Base-by-base conservation (phyloP, 2,797 vertebrate species). In the Schizopygopsis malacanthus region DNA sequence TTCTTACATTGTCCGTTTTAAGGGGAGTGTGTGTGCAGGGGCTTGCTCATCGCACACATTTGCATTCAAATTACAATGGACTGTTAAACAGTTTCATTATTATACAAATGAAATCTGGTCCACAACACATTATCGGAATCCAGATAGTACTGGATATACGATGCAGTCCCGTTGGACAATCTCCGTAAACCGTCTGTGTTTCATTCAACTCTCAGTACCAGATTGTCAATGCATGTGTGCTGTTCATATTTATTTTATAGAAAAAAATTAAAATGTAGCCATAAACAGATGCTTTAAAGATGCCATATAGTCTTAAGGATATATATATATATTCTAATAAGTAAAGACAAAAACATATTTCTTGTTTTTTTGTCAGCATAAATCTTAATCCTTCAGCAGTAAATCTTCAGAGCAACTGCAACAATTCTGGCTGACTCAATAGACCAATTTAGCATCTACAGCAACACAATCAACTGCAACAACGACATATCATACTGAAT, bases 391-490 rank as follows among this genome's bases (percentile, higher is more conserved):
- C 54, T 88, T 85, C 83, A 86, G 85, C 87, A 78, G 39, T 87
- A 85, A 80, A 88, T 89, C 88, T 82, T 77, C 25, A 56, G 63
- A 73, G 85, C 75, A 87, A 70, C 80, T 85, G 75, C 87, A 87
- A 87, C 63, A 81, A 73, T 87, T 85, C 69, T 69, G 61, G 69
- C 88, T 89, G 83, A 89, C 71, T 86, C 82, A 79, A 78, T 78
- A 72, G n/a, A 72, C 56, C 71, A 72, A 65, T 67, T 47, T 75
- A 76, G 73, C 47, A 81, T 81, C 75, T 72, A 72, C 54, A 85
- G 83, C 75, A 85, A 83, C 80, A 88, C 52, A 85, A 81, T 70
- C 65, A 71, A 37, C 33, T 37, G 39, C 63, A 67, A 47, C 41
- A 56, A 39, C 33, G 52, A 37, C 73, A 63, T 79, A 71, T 39